These are phyloP conservation scores for Epiblema foenella DNA, from an alignment of 2,888 invertebrate species.

Conservation along the genomic window DNA sequence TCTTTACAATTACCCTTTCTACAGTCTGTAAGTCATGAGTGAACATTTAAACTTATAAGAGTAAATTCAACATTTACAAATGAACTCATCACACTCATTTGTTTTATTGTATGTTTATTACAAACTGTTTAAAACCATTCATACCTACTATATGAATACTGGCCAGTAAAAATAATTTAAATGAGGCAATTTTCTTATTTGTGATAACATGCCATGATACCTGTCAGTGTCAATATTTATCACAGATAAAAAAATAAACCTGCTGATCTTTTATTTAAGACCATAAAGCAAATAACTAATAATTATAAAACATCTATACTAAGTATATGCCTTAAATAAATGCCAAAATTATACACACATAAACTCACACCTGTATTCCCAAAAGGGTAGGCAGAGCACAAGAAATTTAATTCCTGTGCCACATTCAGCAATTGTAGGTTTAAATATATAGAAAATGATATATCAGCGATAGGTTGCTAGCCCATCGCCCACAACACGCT, in stretches of 20 bases:
- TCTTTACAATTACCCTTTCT: slow-evolving; percentile 20
- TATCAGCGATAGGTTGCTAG: too few species aligned
- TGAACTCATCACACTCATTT: slow-evolving; percentile 8
- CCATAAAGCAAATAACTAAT: too few species aligned
- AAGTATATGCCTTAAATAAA: too few species aligned
- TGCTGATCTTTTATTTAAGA: not conserved
- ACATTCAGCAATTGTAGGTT: too few species aligned
- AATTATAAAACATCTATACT: too few species aligned
- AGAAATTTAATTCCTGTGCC: too few species aligned
- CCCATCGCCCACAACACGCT: too few species aligned
- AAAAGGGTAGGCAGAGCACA: too few species aligned
- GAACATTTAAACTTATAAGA: slow-evolving; percentile 23
- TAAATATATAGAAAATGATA: too few species aligned
- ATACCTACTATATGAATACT: slow-evolving; percentile 4
- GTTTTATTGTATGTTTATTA: slow-evolving; percentile 7
- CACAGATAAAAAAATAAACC: not conserved
- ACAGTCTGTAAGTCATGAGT: slow-evolving; percentile 6
- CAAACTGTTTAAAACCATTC: not conserved
- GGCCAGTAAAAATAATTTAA: not conserved
- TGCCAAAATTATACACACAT: too few species aligned
- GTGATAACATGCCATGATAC: too few species aligned
- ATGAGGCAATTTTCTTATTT: not conserved
- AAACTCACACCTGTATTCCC: too few species aligned
- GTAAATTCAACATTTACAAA: not conserved
- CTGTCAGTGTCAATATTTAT: not conserved